Percentiles rank a stretch among this genome's conserved stretches.
These are phyloP conservation scores for Eclectus roratus DNA, from an alignment of 2,113 vertebrate genomes.

Conservation along the genomic window DNA sequence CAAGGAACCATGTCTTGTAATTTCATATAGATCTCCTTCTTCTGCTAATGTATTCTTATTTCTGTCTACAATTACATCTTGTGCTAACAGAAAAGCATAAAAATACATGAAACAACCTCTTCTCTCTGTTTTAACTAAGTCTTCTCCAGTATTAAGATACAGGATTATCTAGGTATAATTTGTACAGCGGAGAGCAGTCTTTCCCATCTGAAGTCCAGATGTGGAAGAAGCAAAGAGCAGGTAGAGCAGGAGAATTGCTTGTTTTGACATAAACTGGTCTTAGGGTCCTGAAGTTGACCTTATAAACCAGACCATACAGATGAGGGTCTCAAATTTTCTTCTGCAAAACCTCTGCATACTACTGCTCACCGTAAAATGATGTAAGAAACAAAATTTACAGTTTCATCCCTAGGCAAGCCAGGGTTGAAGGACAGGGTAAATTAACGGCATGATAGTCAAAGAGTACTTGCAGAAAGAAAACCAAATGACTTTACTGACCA, in stretches of 20 bases:
- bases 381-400: neutral
- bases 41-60: neutral
- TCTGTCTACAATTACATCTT: neutral
- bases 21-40: neutral
- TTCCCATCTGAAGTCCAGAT: neutral
- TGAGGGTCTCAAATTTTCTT: neutral
- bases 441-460: neutral
- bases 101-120: neutral
- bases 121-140: neutral
- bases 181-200: neutral
- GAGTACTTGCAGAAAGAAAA: neutral
- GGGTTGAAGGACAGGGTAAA: neutral
- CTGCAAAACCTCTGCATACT: neutral
- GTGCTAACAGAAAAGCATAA: neutral
- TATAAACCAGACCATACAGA: neutral
- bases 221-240: neutral
- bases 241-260: neutral
- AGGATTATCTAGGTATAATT: neutral
- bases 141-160: neutral
- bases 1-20: neutral
- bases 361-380: neutral
- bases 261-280: neutral
- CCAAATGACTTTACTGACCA: neutral
- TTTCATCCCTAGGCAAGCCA: neutral
- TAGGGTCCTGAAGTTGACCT: neutral